These are phyloP conservation scores for Knipowitschia caucasica DNA, from an alignment of 2,797 vertebrate species.

Conservation along the genomic window DNA sequence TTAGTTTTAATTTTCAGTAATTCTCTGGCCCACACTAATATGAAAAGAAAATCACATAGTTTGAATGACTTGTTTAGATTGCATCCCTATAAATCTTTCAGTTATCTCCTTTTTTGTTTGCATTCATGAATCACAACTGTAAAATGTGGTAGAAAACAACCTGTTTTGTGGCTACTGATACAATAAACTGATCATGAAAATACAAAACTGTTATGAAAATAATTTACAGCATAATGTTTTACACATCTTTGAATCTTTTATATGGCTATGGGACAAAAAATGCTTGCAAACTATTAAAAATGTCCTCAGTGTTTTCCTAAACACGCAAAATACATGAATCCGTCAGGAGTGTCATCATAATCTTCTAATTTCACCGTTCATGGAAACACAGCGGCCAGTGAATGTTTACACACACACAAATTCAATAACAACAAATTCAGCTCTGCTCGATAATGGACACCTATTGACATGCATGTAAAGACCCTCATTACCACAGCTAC, in stretches of 20 bases:
- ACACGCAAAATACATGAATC: not conserved
- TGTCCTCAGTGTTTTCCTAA: not conserved
- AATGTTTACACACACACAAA: conserved; percentile 1
- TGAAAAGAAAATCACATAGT: too few species aligned
- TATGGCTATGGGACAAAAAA: not conserved
- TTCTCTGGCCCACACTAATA: too few species aligned
- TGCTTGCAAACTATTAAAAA: not conserved
- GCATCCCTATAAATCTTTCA: too few species aligned
- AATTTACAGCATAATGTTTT: not conserved
- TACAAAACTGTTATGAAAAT: too few species aligned
- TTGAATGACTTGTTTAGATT: too few species aligned
- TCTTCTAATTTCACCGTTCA: not conserved
- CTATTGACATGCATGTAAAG: conserved; percentile 19
- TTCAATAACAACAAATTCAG: conserved; percentile 12
- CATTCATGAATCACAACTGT: too few species aligned
- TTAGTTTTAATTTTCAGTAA: too few species aligned
- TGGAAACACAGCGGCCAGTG: not conserved
- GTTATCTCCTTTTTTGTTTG: too few species aligned
- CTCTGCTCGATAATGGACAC: conserved; percentile 14
- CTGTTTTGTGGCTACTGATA: not conserved
- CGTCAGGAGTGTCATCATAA: not conserved
- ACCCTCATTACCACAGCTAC: conserved; percentile 44
- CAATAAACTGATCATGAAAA: not conserved
- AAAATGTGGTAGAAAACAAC: too few species aligned
- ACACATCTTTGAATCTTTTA: not conserved